Percentiles rank a stretch among this genome's conserved stretches.
Conservation (phyloP, 2,888 invertebrate genomes). For the Nomada fucata region DNA sequence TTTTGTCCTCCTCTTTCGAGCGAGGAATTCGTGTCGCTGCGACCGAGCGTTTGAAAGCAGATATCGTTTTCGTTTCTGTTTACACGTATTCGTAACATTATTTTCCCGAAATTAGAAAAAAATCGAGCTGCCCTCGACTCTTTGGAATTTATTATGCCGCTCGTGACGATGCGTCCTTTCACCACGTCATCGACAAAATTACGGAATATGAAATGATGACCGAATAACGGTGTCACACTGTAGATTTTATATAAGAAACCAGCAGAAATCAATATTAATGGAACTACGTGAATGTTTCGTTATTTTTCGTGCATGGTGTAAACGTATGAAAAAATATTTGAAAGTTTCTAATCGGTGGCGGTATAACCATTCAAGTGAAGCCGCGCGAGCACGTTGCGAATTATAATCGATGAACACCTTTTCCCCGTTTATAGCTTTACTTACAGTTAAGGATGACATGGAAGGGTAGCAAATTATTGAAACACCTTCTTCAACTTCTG, state of each 20-base stretch:
- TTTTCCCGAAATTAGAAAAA: too few relatives aligned
- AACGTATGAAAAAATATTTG: too few relatives aligned
- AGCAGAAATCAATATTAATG: background rate
- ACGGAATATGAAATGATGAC: background rate
- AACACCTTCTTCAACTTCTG: conserved; percentile 93
- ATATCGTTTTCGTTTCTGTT: background rate
- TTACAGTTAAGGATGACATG: conserved; percentile 93
- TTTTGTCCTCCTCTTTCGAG: background rate
- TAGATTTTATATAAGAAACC: too few relatives aligned
- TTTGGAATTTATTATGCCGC: too few relatives aligned
- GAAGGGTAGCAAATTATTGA: conserved; percentile 91
- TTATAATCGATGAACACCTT: too few relatives aligned
- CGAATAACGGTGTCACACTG: background rate
- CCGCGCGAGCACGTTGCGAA: too few relatives aligned
- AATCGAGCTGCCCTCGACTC: too few relatives aligned
- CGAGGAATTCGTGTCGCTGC: background rate
- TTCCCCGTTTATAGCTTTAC: conserved; percentile 89
- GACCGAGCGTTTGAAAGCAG: background rate
- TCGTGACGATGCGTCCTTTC: background rate
- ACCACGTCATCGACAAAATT: background rate
- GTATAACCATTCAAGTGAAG: too few relatives aligned
- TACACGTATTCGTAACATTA: too few relatives aligned
- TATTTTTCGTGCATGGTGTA: too few relatives aligned
- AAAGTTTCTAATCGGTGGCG: too few relatives aligned
- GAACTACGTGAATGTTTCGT: background rate